Conservation (phyloP, 2,797 vertebrate genomes). For the Notolepis coatsorum region DNA sequence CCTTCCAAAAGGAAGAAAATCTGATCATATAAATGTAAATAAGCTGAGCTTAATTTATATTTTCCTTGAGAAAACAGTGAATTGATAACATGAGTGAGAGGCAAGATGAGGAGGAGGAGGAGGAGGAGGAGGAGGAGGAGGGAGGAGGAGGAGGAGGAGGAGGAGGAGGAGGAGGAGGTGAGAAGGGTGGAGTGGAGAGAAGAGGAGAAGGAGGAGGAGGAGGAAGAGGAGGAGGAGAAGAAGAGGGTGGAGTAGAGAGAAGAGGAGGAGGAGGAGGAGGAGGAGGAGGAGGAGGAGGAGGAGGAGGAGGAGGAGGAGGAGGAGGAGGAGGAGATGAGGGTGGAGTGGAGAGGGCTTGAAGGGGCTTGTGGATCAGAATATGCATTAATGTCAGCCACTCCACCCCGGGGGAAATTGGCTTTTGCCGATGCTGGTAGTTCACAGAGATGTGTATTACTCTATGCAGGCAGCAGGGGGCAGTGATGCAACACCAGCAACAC, state of each 20-base stretch:
- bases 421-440: slow-evolving; percentile 1
- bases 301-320: slow-evolving; percentile 16
- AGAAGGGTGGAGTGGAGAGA: too few species aligned
- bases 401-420: slow-evolving; percentile 32
- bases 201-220: neutral
- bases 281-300: neutral
- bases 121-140: neutral
- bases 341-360: slow-evolving; percentile 56
- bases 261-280: neutral
- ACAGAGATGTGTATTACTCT: slow-evolving; percentile 27
- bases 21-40: slow-evolving; percentile 88
- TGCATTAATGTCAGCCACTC: slow-evolving; percentile 59
- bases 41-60: slow-evolving; percentile 81
- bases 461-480: slow-evolving; percentile 69
- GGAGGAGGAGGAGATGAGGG: slow-evolving; percentile 33
- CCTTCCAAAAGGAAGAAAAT: slow-evolving; percentile 76
- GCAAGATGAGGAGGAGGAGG: too few species aligned
- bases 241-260: too few species aligned
- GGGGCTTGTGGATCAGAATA: slow-evolving; percentile 52
- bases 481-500: slow-evolving; percentile 44
- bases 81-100: slow-evolving; percentile 67
- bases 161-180: neutral
- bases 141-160: neutral
- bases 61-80: slow-evolving; percentile 74
- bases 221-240: neutral